These are phyloP conservation scores for Lepisosteus oculatus DNA, from an alignment of 2,113 vertebrate species.

Conservation along the genomic window DNA sequence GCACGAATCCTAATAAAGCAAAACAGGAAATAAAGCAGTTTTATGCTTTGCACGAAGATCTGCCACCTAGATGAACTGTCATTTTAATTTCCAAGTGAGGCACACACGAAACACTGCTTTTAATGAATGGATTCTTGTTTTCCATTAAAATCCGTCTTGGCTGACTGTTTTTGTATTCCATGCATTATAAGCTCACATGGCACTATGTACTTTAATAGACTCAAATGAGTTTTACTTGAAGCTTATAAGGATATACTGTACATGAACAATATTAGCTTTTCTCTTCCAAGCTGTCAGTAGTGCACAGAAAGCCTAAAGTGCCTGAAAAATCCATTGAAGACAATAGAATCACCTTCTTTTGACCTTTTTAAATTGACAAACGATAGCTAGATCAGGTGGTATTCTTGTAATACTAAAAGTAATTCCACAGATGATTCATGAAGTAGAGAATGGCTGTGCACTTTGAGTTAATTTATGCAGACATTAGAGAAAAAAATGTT, in stretches of 20 bases:
- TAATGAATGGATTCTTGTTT: slow-evolving; percentile 17
- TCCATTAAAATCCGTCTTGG: slow-evolving; percentile 18
- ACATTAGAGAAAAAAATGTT: background rate
- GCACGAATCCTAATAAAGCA: too few relatives aligned
- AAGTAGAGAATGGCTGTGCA: slow-evolving; percentile 13
- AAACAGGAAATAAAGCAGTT: too few relatives aligned
- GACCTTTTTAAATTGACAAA: slow-evolving; percentile 16
- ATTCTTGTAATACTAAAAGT: slow-evolving; percentile 10
- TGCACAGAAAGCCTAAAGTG: background rate
- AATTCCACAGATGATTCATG: background rate
- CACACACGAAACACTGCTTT: slow-evolving; percentile 1
- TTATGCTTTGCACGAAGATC: too few relatives aligned
- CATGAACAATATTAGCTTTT: background rate
- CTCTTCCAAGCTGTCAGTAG: slow-evolving; percentile 2
- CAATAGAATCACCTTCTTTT: slow-evolving; percentile 12
- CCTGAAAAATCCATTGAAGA: background rate
- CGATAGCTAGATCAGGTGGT: slow-evolving; percentile 9
- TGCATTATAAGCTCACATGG: slow-evolving; percentile 3
- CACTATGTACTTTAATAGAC: slow-evolving; percentile 12
- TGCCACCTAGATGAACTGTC: background rate
- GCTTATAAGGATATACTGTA: background rate
- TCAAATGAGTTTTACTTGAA: slow-evolving; percentile 6
- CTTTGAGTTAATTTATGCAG: slow-evolving; percentile 28
- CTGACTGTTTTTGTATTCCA: slow-evolving; percentile 17
- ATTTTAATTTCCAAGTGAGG: background rate